Evolutionary conservation across 2,797 vertebrate species (phyloP), one percentile per base, ranked within the genome.

Genomic region (Leptatherina wallacei): DNA sequence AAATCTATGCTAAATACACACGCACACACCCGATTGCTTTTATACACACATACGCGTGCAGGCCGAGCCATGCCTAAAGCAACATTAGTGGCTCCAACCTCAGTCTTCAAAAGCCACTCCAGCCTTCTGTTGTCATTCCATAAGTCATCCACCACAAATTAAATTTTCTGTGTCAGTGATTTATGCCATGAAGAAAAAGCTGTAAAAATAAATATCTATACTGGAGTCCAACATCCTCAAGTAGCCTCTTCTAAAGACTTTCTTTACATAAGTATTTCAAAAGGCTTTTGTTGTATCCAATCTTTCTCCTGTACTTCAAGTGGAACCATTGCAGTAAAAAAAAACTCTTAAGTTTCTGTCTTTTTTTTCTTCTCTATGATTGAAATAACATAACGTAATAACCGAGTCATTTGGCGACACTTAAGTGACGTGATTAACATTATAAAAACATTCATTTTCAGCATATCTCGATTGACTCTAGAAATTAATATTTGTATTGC

Each of bases 61-160:
- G 58, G 61, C 62, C 56, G 2, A 49, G 35, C 75, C 18, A 51
- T 84, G 91, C 91, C 85, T 89, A 90, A 91, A 92, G 85, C 83
- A 93, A 93, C 90, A 92, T 20, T 8, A 61, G 69, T 66, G 84
- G 83, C 79, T 90, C 84, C 77, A 84, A 82, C 84, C 82, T 81
- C 87, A 74, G 67, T 63, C 83, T 90, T 89, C 75, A 84, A 89
- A 88, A 85, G 74, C 66, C 52, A 70, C 78, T 86, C 81, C 85
- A 85, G 83, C 67, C 78, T 78, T 89, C 84, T 90, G 85, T 91
- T 88, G 89, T 92, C 89, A 81, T 92, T 90, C 89, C 88, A 91
- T 93, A 93, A 93, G 89, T 93, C 92, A 91, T 86, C 73, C 58
- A 70, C 86, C 84, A 83, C 91, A 90, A 92, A 93, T 89, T 81